Evolutionary conservation across 2,113 vertebrate species (phyloP), one percentile per base, ranked within the genome.

Genomic region (Phycodurus eques): DNA sequence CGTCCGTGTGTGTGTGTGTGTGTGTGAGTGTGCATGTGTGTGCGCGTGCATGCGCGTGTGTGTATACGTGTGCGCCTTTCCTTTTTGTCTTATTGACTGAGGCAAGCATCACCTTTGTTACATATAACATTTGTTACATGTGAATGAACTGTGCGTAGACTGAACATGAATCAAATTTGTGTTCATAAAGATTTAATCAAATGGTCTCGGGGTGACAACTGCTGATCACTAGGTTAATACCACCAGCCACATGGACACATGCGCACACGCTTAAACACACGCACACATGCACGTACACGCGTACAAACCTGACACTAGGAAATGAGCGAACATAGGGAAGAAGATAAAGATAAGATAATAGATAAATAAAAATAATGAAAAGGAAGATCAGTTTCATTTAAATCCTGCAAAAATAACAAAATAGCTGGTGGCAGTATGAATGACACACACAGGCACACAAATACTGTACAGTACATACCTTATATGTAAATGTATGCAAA

Each of bases 291-390:
- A 15, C 57, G 43, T 46, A 67, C 63, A 47, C 61, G 66, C 66
- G 46, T 47, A 59, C 6, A 17, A 44, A 76, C 67, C 73, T 70
- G 71, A 56, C 74, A 71, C 53, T 13, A 68, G 75, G 79, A 69
- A 67, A 77, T 47, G 62, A 68, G 56, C 20, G 8, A 74, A 69
- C 61, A 64, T 72, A 76, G 59, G 57, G 60, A 71, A 75, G 71
- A 75, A 79, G 83, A 87, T 85, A 88, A 73, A n/a, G n/a, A n/a
- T n/a, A n/a, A n/a, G n/a, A n/a, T n/a, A n/a, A n/a, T n/a, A n/a
- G n/a, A n/a, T n/a, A n/a, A n/a, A n/a, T 68, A 80, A 81, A 80
- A 80, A 84, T 84, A 88, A 88, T 85, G 85, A 78, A 87, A 83
- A 84, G 70, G 51, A 68, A 85, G 79, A 83, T 88, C 83, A 78